Evolutionary conservation across 2,113 vertebrate species (phyloP).

Genomic region (Paedocypris sp.): DNA sequence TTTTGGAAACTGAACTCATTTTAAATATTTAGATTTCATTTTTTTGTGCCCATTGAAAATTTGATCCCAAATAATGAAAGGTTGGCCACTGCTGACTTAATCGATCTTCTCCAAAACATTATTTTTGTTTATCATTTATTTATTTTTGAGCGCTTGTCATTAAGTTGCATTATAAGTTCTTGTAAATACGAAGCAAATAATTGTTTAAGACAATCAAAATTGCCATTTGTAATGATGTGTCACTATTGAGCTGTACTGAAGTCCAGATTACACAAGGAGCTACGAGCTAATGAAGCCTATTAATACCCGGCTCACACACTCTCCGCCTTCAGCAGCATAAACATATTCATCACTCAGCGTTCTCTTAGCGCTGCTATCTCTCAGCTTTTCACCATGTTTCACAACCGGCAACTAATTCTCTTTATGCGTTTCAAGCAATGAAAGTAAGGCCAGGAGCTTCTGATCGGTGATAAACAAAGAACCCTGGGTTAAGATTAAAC

Average conservation of each 20-base stretch:
- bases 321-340: constrained; percentile 4
- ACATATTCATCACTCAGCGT: constrained; percentile 10
- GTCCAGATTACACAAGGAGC: neutral
- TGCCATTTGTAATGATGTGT: neutral
- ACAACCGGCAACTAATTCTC: neutral
- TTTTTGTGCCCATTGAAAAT: too few species aligned
- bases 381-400: neutral
- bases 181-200: neutral
- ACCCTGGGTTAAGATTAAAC: neutral
- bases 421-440: neutral
- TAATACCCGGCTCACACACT: neutral
- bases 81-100: too few species aligned
- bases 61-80: too few species aligned
- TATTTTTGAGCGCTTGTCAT: neutral
- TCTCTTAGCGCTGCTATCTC: neutral
- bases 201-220: neutral
- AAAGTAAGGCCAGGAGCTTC: neutral
- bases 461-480: neutral
- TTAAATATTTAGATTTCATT: too few species aligned
- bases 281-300: neutral
- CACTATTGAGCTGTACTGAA: neutral
- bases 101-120: neutral
- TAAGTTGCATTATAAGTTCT: neutral
- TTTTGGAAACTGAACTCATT: too few species aligned
- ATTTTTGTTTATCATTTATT: neutral